phyloP scores from a whole-genome alignment of 2,797 vertebrate species.

The Chloroceryle inda region DNA sequence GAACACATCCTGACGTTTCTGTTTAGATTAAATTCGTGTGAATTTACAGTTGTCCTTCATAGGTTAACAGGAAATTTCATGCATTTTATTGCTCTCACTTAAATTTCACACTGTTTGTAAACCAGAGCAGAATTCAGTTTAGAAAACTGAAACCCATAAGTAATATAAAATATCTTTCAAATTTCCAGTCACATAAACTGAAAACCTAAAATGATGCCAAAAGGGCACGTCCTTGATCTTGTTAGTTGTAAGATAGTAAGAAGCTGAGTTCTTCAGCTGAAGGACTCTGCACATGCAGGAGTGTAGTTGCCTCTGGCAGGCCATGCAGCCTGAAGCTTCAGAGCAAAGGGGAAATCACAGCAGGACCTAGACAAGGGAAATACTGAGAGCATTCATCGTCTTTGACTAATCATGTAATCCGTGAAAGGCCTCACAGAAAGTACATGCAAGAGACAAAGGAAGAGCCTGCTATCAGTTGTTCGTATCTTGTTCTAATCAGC shows the following conservation, averaged over 20 bases:
- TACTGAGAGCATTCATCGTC: background rate
- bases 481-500: background rate
- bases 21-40: background rate
- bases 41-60: background rate
- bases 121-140: background rate
- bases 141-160: background rate
- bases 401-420: background rate
- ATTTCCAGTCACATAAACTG: background rate
- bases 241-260: background rate
- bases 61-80: background rate
- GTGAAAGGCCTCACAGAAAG: background rate
- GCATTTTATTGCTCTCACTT: background rate
- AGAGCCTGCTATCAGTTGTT: background rate
- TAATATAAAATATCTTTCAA: background rate
- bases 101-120: background rate
- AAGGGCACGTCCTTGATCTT: background rate
- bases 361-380: background rate
- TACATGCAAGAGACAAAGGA: background rate
- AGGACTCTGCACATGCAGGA: background rate
- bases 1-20: background rate
- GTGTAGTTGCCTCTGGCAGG: fast-evolving
- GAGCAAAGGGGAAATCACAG: background rate
- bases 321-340: background rate
- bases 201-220: background rate
- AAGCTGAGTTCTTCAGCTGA: background rate